Base-by-base conservation (phyloP, 2,113 vertebrate species). In the Galbula dea region DNA sequence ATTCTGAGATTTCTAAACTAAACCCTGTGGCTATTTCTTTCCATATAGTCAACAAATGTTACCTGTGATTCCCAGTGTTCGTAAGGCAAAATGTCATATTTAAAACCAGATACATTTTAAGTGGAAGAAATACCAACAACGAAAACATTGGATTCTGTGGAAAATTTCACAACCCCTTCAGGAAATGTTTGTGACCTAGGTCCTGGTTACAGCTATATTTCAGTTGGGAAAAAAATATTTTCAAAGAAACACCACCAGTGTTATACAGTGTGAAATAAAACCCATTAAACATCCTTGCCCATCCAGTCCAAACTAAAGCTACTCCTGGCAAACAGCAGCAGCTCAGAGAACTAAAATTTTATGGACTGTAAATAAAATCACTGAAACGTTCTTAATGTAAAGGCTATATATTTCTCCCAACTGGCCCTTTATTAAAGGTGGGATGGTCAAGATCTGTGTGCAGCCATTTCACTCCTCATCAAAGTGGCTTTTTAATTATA, bases 311-410 rank as follows among this genome's bases (percentile, higher is more conserved):
- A 86, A 71, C 59, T 73, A 93, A 96, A 90, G 46, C 46, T 92
- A 52, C 83, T 89, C 29, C 78, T 81, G 91, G 72, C 83, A 94
- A 87, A 93, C 36, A 88, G 74, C 45, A 86, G 57, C 69, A 89
- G 52, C 66, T 86, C 65, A 57, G 29, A 72, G 73, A 52, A 82
- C 62, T 84, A 93, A 89, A 91, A 45, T 63, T 94, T 95, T 87
- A 93, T 84, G 62, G 62, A 73, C 71, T 92, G 71, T 89, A 94
- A 96, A 88, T 69, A 88, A 74, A 89, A 92, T 74, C 84, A 91
- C 21, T 61, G 61, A 76, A 87, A 92, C 21, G 51, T 78, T 88
- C 49, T 27, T 85, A 71, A 85, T 65, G 39, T 67, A 61, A 68
- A 80, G 8, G n/a, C 85, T 55, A 78, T 72, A 51, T 72, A 75